Evolutionary conservation across 2,888 invertebrate species (phyloP).

Genomic region (Hololepta plana): DNA sequence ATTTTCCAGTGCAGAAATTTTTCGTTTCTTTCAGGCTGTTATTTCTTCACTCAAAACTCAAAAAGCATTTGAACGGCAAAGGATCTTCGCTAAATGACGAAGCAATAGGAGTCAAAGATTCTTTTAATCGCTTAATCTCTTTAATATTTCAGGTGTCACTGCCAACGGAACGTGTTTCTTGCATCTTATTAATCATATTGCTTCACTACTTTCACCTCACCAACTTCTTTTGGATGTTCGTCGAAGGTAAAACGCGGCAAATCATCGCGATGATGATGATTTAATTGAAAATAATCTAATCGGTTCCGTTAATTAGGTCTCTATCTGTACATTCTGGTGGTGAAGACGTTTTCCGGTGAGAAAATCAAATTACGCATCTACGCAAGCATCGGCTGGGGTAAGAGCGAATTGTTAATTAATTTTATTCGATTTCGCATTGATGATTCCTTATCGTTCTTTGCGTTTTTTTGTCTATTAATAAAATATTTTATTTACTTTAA

Average conservation of each 20-base stretch:
- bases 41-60: too few relatives aligned
- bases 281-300: slow-evolving; percentile 2
- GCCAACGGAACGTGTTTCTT: slow-evolving; percentile 27
- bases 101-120: neutral
- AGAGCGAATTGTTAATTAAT: too few relatives aligned
- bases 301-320: slow-evolving; percentile 47
- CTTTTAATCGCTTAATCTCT: neutral
- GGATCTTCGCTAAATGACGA: too few relatives aligned
- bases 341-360: slow-evolving; percentile 67
- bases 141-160: slow-evolving; percentile 15
- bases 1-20: too few relatives aligned
- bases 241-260: slow-evolving; percentile 55
- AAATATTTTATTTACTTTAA: too few relatives aligned
- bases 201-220: slow-evolving; percentile 81
- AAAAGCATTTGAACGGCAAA: too few relatives aligned
- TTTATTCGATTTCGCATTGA: neutral
- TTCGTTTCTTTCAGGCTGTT: too few relatives aligned
- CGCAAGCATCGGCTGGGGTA: slow-evolving; percentile 71
- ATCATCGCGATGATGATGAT: slow-evolving; percentile 2
- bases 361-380: slow-evolving; percentile 64
- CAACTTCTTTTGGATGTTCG: slow-evolving; percentile 96
- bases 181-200: slow-evolving; percentile 53
- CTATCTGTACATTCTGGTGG: slow-evolving; percentile 69
- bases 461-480: too few relatives aligned
- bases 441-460: neutral